phyloP scores from a whole-genome alignment of 1,140 invertebrate species.

The Proales similis region DNA sequence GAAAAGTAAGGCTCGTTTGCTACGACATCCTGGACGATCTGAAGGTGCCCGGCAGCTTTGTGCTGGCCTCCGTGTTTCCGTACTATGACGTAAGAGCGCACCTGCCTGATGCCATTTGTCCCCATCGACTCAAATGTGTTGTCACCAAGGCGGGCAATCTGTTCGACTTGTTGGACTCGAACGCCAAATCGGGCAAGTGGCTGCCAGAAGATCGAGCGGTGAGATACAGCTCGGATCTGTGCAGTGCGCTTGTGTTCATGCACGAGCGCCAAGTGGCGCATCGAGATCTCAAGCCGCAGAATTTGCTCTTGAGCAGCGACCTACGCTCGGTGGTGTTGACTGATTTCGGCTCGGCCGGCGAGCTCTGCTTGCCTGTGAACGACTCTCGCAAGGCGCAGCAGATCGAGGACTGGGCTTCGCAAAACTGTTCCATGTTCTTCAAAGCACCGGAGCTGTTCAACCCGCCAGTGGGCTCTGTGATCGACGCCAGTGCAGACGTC shows the following conservation, averaged over 20 bases:
- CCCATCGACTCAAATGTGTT: not conserved
- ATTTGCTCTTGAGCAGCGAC: slow-evolving; percentile 17
- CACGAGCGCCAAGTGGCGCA: slow-evolving; percentile 18
- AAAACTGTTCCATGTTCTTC: slow-evolving; percentile 35
- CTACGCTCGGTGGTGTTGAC: slow-evolving; percentile 3
- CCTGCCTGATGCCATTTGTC: not conserved
- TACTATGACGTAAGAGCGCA: slow-evolving; percentile 8
- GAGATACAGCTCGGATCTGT: slow-evolving; percentile 6
- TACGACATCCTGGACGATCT: slow-evolving; percentile 9
- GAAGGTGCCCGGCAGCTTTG: not conserved
- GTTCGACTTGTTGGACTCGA: not conserved
- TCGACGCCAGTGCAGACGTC: slow-evolving; percentile 61
- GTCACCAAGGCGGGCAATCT: slow-evolving; percentile 11
- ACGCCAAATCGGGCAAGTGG: not conserved
- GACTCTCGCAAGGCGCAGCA: slow-evolving; percentile 3
- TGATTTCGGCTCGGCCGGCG: slow-evolving; percentile 26
- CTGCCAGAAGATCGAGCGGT: slow-evolving; percentile 12
- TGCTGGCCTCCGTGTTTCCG: slow-evolving; percentile 26
- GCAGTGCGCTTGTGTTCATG: slow-evolving; percentile 6
- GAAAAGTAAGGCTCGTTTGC: slow-evolving; percentile 13
- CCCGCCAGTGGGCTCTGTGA: not conserved
- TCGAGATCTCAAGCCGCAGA: slow-evolving; percentile 31
- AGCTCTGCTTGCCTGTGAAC: not conserved
- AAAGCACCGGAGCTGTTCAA: slow-evolving; percentile 27
- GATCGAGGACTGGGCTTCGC: slow-evolving; percentile 28